Evolutionary conservation across 2,888 invertebrate species (phyloP).

Genomic region (Phortica magna): DNA sequence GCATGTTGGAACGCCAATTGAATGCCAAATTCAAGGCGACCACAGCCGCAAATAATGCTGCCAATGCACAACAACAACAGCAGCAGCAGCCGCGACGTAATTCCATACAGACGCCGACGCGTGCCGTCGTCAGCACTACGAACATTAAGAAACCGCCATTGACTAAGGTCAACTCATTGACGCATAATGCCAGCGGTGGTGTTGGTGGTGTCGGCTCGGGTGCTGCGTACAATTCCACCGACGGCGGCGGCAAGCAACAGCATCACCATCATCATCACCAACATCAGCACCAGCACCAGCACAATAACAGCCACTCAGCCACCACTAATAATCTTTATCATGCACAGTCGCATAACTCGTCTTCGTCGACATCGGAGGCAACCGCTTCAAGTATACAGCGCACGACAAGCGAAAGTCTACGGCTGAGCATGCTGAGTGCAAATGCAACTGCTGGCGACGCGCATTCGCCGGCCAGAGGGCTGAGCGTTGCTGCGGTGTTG

Average conservation of each 20-base stretch:
- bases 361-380: constrained; percentile 50
- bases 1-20: constrained; percentile 74
- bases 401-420: constrained; percentile 86
- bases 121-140: constrained; percentile 60
- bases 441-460: constrained; percentile 44
- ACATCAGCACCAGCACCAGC: constrained; percentile 50
- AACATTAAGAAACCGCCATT: constrained; percentile 68
- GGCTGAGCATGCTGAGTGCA: constrained; percentile 76
- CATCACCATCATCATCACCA: constrained; percentile 59
- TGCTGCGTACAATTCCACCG: constrained; percentile 18
- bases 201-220: constrained; percentile 38
- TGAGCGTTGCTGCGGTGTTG: constrained; percentile 33
- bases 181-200: constrained; percentile 37
- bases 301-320: constrained; percentile 49
- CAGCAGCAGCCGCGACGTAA: constrained; percentile 60
- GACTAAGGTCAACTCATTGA: constrained; percentile 68
- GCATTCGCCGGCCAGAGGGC: constrained; percentile 27
- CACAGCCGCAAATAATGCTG: constrained; percentile 49
- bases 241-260: background rate
- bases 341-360: constrained; percentile 43
- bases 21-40: constrained; percentile 67
- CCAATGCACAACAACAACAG: constrained; percentile 43
- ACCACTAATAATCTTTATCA: constrained; percentile 49
- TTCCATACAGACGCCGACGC: constrained; percentile 67
- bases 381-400: constrained; percentile 80